These are phyloP conservation scores for Glandiceps talaboti DNA, from an alignment of 53 echinoderm and acorn worm species.

Conservation along the genomic window DNA sequence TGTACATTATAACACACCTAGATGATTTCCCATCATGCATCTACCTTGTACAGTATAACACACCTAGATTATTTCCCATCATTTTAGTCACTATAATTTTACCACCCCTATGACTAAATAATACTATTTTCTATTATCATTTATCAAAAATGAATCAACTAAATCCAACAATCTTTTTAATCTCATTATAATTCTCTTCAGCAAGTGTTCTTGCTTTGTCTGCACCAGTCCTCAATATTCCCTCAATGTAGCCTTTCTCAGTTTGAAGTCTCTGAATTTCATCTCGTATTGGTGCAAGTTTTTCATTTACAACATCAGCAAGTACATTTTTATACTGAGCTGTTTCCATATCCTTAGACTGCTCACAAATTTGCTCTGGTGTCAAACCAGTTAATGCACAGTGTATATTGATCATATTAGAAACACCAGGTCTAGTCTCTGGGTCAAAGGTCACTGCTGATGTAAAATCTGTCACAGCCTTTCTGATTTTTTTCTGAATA, in stretches of 20 bases:
- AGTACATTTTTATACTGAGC: conserved; percentile 75
- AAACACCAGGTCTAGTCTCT: conserved; percentile 62
- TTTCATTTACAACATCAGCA: conserved; percentile 54
- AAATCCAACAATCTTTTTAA: conserved; percentile 68
- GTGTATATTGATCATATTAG: conserved; percentile 70
- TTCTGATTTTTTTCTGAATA: conserved; percentile 62
- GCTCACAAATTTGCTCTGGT: conserved; percentile 36
- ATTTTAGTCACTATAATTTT: too few species aligned
- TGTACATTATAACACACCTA: too few species aligned
- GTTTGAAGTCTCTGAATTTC: conserved; percentile 24
- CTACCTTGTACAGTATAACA: too few species aligned
- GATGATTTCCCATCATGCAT: too few species aligned
- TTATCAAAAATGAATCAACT: too few species aligned
- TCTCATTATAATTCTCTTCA: conserved; percentile 43
- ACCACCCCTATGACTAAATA: too few species aligned
- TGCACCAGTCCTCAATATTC: conserved; percentile 38
- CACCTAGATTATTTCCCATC: too few species aligned
- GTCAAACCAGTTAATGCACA: conserved; percentile 38
- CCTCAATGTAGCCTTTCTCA: conserved; percentile 34
- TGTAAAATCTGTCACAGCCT: conserved; percentile 86
- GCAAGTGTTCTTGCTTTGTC: conserved; percentile 54
- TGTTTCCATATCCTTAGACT: conserved; percentile 32
- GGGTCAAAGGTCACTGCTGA: conserved; percentile 90
- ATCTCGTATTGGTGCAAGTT: conserved; percentile 57
- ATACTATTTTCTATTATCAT: too few species aligned